These are phyloP conservation scores for Pseudobourletiella spinata DNA, from an alignment of 1,140 invertebrate species.

Conservation along the genomic window DNA sequence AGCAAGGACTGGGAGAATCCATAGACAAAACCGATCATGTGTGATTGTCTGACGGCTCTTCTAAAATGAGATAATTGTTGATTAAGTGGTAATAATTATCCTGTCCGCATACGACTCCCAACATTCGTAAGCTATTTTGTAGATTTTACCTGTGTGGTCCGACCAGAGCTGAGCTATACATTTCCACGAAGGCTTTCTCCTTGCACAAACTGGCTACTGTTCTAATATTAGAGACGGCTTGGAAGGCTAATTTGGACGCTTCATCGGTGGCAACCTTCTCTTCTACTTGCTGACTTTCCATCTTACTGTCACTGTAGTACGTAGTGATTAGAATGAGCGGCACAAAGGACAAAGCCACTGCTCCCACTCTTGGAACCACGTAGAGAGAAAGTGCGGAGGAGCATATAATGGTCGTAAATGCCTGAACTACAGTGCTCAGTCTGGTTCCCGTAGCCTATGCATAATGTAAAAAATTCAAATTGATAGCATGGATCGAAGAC, in stretches of 20 bases:
- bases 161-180: constrained; percentile 37
- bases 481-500: too few relatives aligned
- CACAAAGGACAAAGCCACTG: constrained; percentile 51
- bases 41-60: constrained; percentile 44
- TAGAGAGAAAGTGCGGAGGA: constrained; percentile 62
- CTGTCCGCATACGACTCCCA: too few relatives aligned
- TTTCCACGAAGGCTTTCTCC: constrained; percentile 42
- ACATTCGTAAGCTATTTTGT: too few relatives aligned
- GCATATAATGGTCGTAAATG: constrained; percentile 59
- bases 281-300: constrained; percentile 52
- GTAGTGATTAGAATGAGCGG: constrained; percentile 67
- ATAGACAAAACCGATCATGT: constrained; percentile 61
- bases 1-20: constrained; percentile 63
- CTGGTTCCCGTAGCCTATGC: constrained; percentile 68
- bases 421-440: constrained; percentile 66
- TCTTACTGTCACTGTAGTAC: constrained; percentile 59
- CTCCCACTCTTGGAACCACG: constrained; percentile 70
- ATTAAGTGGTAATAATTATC: not conserved
- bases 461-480: constrained; percentile 15
- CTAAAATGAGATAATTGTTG: constrained; percentile 4
- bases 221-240: constrained; percentile 47
- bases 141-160: constrained; percentile 29
- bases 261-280: constrained; percentile 55
- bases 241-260: constrained; percentile 47
- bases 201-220: constrained; percentile 47